Conservation (phyloP, 1,140 invertebrate species). For the Berghia stephanieae region DNA sequence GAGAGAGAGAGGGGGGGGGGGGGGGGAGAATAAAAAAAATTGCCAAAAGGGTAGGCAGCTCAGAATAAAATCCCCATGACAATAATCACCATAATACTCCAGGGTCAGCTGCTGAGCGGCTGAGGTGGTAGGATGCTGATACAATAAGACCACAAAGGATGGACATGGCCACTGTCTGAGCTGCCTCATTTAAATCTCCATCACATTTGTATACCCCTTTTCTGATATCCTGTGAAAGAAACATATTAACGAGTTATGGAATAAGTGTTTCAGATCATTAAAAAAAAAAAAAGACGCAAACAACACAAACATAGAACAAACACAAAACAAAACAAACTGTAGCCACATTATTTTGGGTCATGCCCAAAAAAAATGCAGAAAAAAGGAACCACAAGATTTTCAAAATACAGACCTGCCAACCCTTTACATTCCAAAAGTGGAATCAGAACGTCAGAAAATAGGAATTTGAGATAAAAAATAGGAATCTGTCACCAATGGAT, state of each 20-base stretch:
- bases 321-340: background rate
- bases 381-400: too few species aligned
- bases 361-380: too few species aligned
- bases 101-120: conserved; percentile 89
- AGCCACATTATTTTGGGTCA: background rate
- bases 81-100: conserved; percentile 84
- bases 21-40: background rate
- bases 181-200: conserved; percentile 65
- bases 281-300: too few species aligned
- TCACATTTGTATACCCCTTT: conserved; percentile 42
- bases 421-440: too few species aligned
- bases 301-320: conserved; percentile 4
- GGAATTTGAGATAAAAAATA: too few species aligned
- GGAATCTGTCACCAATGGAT: too few species aligned
- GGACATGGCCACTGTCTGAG: conserved; percentile 93
- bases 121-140: conserved; percentile 90
- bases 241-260: too few species aligned
- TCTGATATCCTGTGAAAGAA: too few species aligned
- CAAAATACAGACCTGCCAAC: too few species aligned
- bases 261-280: background rate
- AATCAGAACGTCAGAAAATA: too few species aligned
- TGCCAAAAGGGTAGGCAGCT: background rate
- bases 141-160: conserved; percentile 92
- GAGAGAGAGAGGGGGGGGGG: background rate
- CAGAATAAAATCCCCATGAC: too few species aligned